Base-by-base conservation (phyloP, 1,140 invertebrate genomes). In the Kradibia gibbosae region DNA sequence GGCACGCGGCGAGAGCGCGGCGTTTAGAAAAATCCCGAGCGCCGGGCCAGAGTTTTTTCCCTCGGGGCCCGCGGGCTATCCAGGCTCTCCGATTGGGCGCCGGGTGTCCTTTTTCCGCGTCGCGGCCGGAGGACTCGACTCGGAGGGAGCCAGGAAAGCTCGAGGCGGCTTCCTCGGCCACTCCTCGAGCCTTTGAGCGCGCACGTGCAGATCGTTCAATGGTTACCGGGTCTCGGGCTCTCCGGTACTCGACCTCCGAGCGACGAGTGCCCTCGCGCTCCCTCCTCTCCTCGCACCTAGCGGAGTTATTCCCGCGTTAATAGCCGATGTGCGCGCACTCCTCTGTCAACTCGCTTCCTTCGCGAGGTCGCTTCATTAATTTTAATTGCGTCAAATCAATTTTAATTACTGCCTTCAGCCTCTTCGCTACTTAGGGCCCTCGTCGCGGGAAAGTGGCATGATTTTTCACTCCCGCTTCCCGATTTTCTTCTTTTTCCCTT, bases 311-410 rank as follows among this genome's bases (percentile, higher is more conserved):
- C 53, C 67, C 62, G 22, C 60, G 75, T 78, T 78, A 55, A 70
- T 71, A 78, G 65, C 48, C 20, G 25, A 20, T 25, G 45, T 25
- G 4, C 15, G 48, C 17, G 25, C 48, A n/a, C n/a, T 50, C 22
- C 55, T 8, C 71, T 73, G 20, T 73, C 42, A 72, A 72, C 70
- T 22, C 45, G 15, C 48, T 53, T 62, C 60, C 55, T 31, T 50
- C 25, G 48, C 34, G 39, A 74, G 28, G 80, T 81, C 80, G 80
- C 80, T 81, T 81, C 80, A 76, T 81, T 81, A 81, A 81, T 81
- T 81, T 81, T 81, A 81, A 81, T 81, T 81, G 80, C 72, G 45
- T 57, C 50, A 36, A 76, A 81, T 81, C 80, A 81, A 81, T 81
- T 81, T 76, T 76, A 81, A 81, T 81, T 76, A 81, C 71, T 75